Evolutionary conservation across 2,888 invertebrate species (phyloP).

Genomic region (Diloba caeruleocephala): DNA sequence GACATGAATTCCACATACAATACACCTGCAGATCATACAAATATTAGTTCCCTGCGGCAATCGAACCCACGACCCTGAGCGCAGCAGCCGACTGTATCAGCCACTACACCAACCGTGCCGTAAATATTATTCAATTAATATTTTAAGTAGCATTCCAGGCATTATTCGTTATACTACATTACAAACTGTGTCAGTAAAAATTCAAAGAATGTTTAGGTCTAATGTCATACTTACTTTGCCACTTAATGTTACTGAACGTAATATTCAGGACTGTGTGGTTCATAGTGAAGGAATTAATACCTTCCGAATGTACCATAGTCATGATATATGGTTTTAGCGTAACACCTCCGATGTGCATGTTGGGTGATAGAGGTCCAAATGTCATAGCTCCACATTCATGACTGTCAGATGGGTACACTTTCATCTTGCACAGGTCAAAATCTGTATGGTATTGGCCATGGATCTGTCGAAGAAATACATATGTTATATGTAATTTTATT

Average conservation of each 20-base stretch:
- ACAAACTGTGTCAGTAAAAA: no score
- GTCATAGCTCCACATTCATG: conserved; percentile 74
- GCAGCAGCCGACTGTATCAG: no score
- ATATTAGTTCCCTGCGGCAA: no score
- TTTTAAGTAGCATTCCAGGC: no score
- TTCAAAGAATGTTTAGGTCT: no score
- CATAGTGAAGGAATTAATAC: conserved; percentile 37
- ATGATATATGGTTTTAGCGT: conserved; percentile 77
- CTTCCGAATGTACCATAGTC: conserved; percentile 37
- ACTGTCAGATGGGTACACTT: conserved; percentile 74
- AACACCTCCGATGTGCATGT: conserved; percentile 78
- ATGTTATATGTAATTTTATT: no score
- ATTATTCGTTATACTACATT: no score
- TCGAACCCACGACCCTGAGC: no score
- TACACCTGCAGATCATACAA: no score
- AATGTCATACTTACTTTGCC: conserved; percentile 82
- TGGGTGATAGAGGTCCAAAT: conserved; percentile 76
- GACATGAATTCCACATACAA: no score
- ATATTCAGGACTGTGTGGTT: conserved; percentile 82
- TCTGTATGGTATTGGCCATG: conserved; percentile 65
- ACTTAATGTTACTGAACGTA: conserved; percentile 83
- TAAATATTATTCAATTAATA: no score
- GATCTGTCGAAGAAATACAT: conserved; percentile 58
- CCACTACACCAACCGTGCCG: no score
- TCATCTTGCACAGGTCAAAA: conserved; percentile 74